Evolutionary conservation across 2,888 invertebrate genomes (phyloP).

Genomic region (Empis stercorea): DNA sequence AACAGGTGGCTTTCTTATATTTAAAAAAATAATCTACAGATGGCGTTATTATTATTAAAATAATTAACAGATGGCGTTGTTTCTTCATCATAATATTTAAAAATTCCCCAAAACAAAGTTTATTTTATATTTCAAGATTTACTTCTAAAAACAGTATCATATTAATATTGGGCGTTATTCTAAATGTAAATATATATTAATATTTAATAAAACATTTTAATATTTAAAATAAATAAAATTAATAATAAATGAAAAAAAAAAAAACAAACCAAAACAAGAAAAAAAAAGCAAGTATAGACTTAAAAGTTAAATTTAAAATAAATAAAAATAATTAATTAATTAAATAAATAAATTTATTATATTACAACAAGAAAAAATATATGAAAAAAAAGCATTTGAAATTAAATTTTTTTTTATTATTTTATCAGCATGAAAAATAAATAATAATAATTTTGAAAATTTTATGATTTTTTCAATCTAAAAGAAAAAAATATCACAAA

Average conservation of each 20-base stretch:
- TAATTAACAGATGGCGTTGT: no score
- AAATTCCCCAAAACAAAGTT: no score
- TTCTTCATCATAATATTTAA: no score
- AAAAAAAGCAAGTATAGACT: slow-evolving; percentile 9
- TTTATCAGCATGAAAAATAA: no score
- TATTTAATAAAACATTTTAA: not conserved
- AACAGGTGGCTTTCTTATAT: no score
- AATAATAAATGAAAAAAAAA: not conserved
- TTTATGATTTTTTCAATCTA: no score
- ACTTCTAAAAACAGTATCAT: not conserved
- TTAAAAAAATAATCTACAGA: no score
- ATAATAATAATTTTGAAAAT: no score
- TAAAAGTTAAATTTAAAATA: not conserved
- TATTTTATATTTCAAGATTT: not conserved
- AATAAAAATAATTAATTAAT: not conserved
- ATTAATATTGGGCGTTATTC: slow-evolving; percentile 14
- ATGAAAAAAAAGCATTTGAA: not conserved
- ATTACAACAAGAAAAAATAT: not conserved
- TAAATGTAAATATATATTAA: slow-evolving; percentile 15
- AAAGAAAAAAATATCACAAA: no score
- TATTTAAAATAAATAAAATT: not conserved
- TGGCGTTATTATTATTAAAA: no score
- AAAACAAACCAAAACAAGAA: no score
- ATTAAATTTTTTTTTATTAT: no score
- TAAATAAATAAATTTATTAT: not conserved